These are phyloP conservation scores for Salmo trutta DNA, from an alignment of 2,797 vertebrate species.

Conservation along the genomic window DNA sequence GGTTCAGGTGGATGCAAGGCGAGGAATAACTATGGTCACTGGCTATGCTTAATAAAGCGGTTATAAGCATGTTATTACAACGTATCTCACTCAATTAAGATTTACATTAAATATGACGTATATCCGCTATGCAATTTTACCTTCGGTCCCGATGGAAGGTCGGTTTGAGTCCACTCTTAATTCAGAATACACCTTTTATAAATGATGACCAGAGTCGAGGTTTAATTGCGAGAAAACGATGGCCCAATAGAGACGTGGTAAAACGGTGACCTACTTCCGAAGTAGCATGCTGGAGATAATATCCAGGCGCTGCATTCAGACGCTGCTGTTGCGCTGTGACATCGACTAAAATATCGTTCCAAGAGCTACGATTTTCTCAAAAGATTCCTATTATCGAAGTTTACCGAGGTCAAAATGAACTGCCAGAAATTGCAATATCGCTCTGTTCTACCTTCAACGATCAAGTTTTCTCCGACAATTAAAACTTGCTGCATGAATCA, in stretches of 20 bases:
- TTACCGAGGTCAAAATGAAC: neutral
- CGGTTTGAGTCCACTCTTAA: conserved; percentile 12
- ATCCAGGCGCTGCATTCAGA: conserved; percentile 76
- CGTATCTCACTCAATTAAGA: neutral
- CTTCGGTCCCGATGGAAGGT: conserved; percentile 42
- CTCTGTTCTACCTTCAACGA: neutral
- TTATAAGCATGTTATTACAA: conserved; percentile 38
- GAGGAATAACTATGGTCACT: conserved; percentile 14
- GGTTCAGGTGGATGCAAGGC: conserved; percentile 40
- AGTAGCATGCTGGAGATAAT: conserved; percentile 79
- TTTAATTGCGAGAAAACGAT: conserved; percentile 57
- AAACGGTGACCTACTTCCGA: conserved; percentile 86
- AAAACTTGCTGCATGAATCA: conserved; percentile 8
- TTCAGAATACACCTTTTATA: conserved; percentile 31
- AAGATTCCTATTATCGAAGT: neutral
- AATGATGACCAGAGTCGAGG: conserved; percentile 14
- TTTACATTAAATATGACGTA: neutral
- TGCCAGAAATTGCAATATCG: neutral
- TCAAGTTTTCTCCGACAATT: neutral
- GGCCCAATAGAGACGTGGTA: conserved; percentile 66
- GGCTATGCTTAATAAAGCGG: conserved; percentile 11
- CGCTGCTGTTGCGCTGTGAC: conserved; percentile 73
- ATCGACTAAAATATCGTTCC: conserved; percentile 50
- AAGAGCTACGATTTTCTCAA: conserved; percentile 13
- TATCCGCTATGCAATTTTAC: neutral